Evolutionary conservation across 2,888 invertebrate genomes (phyloP).

Genomic region (Dasysyrphus albostriatus): DNA sequence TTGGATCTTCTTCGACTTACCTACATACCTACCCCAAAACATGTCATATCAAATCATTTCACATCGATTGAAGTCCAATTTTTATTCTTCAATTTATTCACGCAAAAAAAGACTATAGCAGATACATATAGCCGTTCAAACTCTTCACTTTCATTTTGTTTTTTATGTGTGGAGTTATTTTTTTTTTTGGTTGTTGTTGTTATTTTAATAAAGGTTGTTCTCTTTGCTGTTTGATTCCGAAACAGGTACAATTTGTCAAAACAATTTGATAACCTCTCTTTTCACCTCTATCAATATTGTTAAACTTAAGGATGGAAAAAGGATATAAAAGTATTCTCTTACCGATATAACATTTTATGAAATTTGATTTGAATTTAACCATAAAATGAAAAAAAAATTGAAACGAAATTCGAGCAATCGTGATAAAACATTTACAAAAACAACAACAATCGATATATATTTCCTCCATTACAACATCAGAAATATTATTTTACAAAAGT

Average conservation of each 20-base stretch:
- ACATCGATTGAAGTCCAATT: slow-evolving; percentile 63
- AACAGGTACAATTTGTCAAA: slow-evolving; percentile 75
- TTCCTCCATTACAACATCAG: slow-evolving; percentile 64
- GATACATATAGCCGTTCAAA: background rate
- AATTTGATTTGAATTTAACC: slow-evolving; percentile 67
- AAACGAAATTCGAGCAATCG: slow-evolving; percentile 41
- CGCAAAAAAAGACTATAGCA: slow-evolving; percentile 23
- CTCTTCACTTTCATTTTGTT: slow-evolving; percentile 26
- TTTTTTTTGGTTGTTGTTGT: slow-evolving; percentile 9
- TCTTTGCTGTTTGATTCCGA: slow-evolving; percentile 63
- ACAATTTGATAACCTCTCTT: slow-evolving; percentile 61
- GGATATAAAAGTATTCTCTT: slow-evolving; percentile 59
- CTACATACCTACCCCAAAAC: slow-evolving; percentile 1
- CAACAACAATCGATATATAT: slow-evolving; percentile 21
- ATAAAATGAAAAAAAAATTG: slow-evolving; percentile 27
- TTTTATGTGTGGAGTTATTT: too few relatives aligned
- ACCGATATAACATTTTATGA: slow-evolving; percentile 61
- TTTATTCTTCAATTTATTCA: slow-evolving; percentile 46
- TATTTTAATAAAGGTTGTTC: slow-evolving; percentile 9
- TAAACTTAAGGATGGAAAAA: slow-evolving; percentile 21
- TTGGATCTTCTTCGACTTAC: slow-evolving; percentile 1
- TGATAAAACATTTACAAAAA: slow-evolving; percentile 13
- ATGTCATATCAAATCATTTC: slow-evolving; percentile 67
- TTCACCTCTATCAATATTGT: background rate
- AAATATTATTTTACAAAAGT: slow-evolving; percentile 67